Evolutionary conservation across 1,140 invertebrate species (phyloP), one percentile per base, ranked within the genome.

Genomic region (Neelides sp.): DNA sequence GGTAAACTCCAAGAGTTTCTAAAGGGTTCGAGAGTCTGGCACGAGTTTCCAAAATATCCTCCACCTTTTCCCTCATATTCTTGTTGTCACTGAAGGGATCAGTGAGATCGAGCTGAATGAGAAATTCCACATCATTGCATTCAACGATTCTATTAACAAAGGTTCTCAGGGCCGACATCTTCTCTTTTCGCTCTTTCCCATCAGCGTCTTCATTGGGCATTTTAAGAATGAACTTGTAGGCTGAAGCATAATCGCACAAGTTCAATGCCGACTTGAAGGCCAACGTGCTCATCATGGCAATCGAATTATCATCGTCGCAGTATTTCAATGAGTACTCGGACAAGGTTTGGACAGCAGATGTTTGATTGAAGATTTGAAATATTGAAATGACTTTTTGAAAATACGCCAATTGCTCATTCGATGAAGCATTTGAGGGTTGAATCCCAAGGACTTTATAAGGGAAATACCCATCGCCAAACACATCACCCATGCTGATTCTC

Each of bases 251-350:
- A 30, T 61, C 58, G 8, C 44, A 26, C 24, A 57, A 28, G 35
- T 49, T 22, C 2, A 61, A 28, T 23, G 58, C 58, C 39, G 37
- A 44, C 41, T 57, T 61, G 32, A 61, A 61, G 15, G 55, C 58
- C 4, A 61, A 27, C 2, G 52, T 44, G 26, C 48, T 50, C 55
- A 61, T 56, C 47, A 39, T 37, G 12, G 30, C 48, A 19, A 30
- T 23, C n/a, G 30, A 10, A 19, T 48, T 27, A 13, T 50, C 35
- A 34, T 40, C 45, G 13, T n/a, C 17, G 44, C 35, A 48, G 15
- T 32, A 13, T 19, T 15, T 19, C 8, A 59, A 32, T 12, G 48
- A 54, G 23, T 41, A 35, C 19, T 48, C 37, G 12, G 58, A 54
- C 4, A 59, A 28, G 8, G 13, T 28, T 37, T 54, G 52, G 20